Base-by-base conservation (phyloP, 1,140 invertebrate genomes). In the Drosophila baimaii region DNA sequence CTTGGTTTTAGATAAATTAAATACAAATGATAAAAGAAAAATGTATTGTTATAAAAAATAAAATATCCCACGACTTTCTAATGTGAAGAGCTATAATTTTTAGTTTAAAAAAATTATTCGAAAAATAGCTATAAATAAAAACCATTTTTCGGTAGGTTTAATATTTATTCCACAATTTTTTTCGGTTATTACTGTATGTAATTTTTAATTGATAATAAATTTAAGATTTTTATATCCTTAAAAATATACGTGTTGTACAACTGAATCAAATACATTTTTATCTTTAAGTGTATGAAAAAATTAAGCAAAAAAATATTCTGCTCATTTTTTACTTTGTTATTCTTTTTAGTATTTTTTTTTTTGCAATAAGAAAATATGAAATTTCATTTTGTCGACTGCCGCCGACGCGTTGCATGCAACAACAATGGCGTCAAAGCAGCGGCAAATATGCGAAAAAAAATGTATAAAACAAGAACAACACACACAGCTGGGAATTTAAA, bases 331-430 rank as follows among this genome's bases (percentile, higher is more conserved):
- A n/a, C 10, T 27, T 49, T 8, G 2, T 19, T 19, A 19, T 35
- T 33, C 35, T 35, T 33, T 5, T 19, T 5, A 1, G 21, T 23
- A n/a, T 6, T 35, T 2, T 8, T 21, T 21, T 9, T 47, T 63
- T 77, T 27, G 58, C 62, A 75, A 85, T 78, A 85, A 69, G 82
- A 81, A 86, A 88, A 88, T 86, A 83, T 88, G 79, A 88, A 88
- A 83, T 83, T 88, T 88, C 83, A 88, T 88, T 88, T 83, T 70
- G 62, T 58, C 33, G 43, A 76, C 62, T 58, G 63, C 39, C 59
- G 41, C 63, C 59, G 41, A 56, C 57, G 77, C 59, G 51, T 19
- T 72, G 78, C 79, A 71, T 46, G 70, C 83, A 82, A 86, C 83
- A 79, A 88, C 83, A 88, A 88, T 82, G 83, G 83, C 82, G 83